phyloP scores from a whole-genome alignment of 1,140 invertebrate genomes.

The Rhopalosiphum padi region DNA sequence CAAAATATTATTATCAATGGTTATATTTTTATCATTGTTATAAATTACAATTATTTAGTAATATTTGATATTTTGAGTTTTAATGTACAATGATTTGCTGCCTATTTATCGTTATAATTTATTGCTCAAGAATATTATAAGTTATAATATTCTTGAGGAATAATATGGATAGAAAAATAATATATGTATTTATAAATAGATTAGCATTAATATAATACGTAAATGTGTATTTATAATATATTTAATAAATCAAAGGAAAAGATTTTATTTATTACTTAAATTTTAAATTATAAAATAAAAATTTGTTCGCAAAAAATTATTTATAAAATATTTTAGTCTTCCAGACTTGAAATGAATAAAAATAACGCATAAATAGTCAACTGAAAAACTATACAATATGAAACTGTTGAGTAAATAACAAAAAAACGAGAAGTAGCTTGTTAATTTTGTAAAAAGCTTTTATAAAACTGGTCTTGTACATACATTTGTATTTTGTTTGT shows the following conservation, averaged over 20 bases:
- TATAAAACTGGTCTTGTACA: not conserved
- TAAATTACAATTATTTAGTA: not conserved
- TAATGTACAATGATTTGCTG: not conserved
- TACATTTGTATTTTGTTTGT: not conserved
- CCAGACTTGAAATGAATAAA: not conserved
- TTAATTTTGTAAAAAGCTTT: slow-evolving; percentile 18
- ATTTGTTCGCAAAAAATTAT: not conserved
- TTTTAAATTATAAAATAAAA: not conserved
- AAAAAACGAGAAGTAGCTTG: not conserved
- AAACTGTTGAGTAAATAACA: not conserved
- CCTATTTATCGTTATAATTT: not conserved
- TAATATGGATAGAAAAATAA: too few species aligned
- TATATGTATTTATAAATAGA: too few species aligned
- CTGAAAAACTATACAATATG: not conserved
- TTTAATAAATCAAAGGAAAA: too few species aligned
- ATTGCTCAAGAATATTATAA: too few species aligned
- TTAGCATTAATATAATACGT: too few species aligned
- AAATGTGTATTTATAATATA: too few species aligned
- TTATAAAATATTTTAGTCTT: not conserved
- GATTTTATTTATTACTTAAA: too few species aligned
- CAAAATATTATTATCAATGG: not conserved
- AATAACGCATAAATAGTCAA: not conserved
- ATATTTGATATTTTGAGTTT: not conserved
- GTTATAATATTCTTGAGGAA: not conserved
- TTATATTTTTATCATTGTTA: not conserved